phyloP scores from a whole-genome alignment of 2,888 invertebrate species.

The Lamproptera curius region DNA sequence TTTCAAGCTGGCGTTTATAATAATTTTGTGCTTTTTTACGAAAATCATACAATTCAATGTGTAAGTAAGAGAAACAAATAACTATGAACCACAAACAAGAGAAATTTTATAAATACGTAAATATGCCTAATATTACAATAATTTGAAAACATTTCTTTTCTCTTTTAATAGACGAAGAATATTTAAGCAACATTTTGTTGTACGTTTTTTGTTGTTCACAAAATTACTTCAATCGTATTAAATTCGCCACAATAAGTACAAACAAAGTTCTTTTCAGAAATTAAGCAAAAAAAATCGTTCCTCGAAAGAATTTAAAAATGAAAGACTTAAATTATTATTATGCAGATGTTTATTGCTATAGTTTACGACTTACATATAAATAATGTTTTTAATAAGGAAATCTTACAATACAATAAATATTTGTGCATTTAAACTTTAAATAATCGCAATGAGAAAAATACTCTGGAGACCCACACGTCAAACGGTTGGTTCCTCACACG shows the following conservation, averaged over 20 bases:
- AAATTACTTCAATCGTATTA: neutral
- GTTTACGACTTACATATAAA: conserved; percentile 8
- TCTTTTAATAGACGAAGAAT: neutral
- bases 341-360: conserved; percentile 5
- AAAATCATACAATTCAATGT: neutral
- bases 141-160: neutral
- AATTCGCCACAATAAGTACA: neutral
- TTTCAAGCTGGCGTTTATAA: conserved; percentile 25
- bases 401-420: conserved; percentile 14
- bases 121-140: neutral
- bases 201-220: neutral
- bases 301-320: conserved; percentile 13
- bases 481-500: conserved; percentile 7
- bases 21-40: conserved; percentile 15
- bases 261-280: conserved; percentile 12
- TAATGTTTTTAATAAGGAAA: conserved; percentile 3
- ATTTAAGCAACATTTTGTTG: neutral
- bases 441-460: conserved; percentile 11
- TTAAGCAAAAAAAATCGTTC: conserved; percentile 7
- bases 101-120: neutral
- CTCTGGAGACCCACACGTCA: conserved; percentile 8
- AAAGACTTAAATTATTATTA: neutral
- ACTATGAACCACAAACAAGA: neutral
- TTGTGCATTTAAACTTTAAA: conserved; percentile 14
- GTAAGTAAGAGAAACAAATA: conserved; percentile 4